A percentile compares a stretch with the other conserved stretches of the same genome.
Evolutionary conservation across 1,140 invertebrate genomes (phyloP).

Genomic region (Lepidurus arcticus): DNA sequence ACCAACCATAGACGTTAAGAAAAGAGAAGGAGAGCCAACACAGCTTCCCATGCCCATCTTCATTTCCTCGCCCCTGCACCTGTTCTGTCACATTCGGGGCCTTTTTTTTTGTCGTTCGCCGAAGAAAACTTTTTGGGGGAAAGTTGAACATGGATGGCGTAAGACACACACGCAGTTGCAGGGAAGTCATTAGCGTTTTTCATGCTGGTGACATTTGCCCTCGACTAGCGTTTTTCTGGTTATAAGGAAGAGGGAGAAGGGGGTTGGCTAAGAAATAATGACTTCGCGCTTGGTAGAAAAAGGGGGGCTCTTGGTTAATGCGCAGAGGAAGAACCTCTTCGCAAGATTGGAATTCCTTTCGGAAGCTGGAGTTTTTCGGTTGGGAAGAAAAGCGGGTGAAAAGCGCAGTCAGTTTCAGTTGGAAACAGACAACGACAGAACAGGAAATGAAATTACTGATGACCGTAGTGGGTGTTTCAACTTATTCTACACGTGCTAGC

Average conservation of each 20-base stretch:
- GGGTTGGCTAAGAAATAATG: conserved; percentile 9
- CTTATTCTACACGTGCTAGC: neutral
- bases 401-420: neutral
- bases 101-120: conserved; percentile 9
- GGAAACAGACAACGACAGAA: conserved; percentile 13
- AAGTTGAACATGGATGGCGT: neutral
- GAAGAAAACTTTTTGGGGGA: neutral
- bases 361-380: neutral
- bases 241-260: neutral
- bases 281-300: neutral
- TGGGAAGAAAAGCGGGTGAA: neutral
- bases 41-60: conserved; percentile 20
- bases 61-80: conserved; percentile 18
- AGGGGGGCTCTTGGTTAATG: neutral
- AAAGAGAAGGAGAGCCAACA: neutral
- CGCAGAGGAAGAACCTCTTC: neutral
- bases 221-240: neutral
- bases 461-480: conserved; percentile 1
- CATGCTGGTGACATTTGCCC: conserved; percentile 17
- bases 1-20: neutral
- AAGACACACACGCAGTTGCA: conserved; percentile 11
- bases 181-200: conserved; percentile 10
- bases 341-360: conserved; percentile 3
- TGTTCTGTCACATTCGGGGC: conserved; percentile 3
- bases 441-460: conserved; percentile 19